Evolutionary conservation across 2,113 vertebrate species (phyloP).

Genomic region (Arothron firmamentum): DNA sequence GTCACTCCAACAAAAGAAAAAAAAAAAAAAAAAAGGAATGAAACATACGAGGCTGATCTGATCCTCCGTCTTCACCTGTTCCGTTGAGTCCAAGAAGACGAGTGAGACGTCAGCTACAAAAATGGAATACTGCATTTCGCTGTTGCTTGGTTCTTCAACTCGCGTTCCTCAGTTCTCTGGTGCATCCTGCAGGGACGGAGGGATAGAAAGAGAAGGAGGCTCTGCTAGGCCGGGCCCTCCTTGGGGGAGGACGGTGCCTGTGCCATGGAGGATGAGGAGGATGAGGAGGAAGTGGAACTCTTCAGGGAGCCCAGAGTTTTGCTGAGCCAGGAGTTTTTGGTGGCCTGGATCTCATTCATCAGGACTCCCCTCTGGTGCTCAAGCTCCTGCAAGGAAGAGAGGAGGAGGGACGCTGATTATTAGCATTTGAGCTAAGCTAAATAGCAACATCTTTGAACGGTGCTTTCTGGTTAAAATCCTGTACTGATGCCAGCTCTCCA

Average conservation of each 20-base stretch:
- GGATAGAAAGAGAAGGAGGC: background rate
- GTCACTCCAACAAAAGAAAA: background rate
- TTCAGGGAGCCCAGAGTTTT: constrained; percentile 98
- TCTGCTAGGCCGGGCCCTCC: constrained; percentile 70
- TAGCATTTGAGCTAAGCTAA: background rate
- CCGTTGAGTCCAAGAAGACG: background rate
- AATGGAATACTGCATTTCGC: constrained; percentile 69
- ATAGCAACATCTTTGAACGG: no score
- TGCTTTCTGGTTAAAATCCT: no score
- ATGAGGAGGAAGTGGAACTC: constrained; percentile 84
- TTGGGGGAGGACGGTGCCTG: constrained; percentile 79
- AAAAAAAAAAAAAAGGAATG: background rate
- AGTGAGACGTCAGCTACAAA: background rate
- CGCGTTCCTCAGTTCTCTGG: constrained; percentile 47
- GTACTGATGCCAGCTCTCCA: no score
- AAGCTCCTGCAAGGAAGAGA: constrained; percentile 79
- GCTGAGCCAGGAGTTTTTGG: constrained; percentile 99
- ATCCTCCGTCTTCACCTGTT: background rate
- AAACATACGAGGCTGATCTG: background rate
- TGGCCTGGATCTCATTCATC: constrained; percentile 97
- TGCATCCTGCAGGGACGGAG: constrained; percentile 24
- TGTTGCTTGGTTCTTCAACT: constrained; percentile 30
- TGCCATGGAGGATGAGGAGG: constrained; percentile 78
- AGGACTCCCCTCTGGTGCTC: constrained; percentile 96
- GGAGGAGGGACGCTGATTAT: constrained; percentile 1